Percentiles rank a stretch among this genome's conserved stretches.
Conservation (phyloP, 2,888 invertebrate species). For the Octodonta nipae region DNA sequence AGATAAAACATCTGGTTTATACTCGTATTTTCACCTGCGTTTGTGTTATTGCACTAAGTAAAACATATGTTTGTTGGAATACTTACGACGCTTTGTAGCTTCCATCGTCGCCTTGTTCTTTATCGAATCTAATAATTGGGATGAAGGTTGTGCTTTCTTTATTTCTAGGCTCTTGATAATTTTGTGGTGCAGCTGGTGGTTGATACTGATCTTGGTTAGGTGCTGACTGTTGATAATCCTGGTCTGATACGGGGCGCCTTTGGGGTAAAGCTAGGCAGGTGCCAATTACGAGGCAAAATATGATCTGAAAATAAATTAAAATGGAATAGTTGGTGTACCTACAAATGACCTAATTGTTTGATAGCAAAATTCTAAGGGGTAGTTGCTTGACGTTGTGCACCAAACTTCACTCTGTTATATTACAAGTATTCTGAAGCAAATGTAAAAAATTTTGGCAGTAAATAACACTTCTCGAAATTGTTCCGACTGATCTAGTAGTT, state of each 20-base stretch:
- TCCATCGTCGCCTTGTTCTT: constrained; percentile 70
- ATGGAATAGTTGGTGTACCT: too few species aligned
- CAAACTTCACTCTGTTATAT: too few species aligned
- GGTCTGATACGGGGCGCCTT: constrained; percentile 11
- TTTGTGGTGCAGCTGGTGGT: constrained; percentile 18
- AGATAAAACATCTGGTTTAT: too few species aligned
- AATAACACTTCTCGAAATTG: too few species aligned
- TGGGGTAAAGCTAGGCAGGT: constrained; percentile 13
- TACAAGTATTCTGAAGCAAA: too few species aligned
- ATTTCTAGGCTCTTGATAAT: constrained; percentile 19
- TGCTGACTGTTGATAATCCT: constrained; percentile 16
- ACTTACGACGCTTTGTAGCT: constrained; percentile 68
- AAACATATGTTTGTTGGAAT: constrained; percentile 3
- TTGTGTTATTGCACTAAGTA: too few species aligned
- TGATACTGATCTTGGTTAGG: constrained; percentile 26
- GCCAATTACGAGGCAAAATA: constrained; percentile 16
- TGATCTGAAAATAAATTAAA: constrained; percentile 16
- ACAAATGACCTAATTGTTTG: too few species aligned
- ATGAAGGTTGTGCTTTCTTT: constrained; percentile 58
- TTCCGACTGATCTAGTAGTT: too few species aligned
- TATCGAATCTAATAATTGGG: constrained; percentile 68
- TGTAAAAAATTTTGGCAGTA: too few species aligned
- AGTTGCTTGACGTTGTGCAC: too few species aligned
- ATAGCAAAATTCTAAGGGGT: too few species aligned
- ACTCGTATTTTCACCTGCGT: too few species aligned